Conservation (phyloP, 2,113 vertebrate species). For the Cnemophilus loriae region DNA sequence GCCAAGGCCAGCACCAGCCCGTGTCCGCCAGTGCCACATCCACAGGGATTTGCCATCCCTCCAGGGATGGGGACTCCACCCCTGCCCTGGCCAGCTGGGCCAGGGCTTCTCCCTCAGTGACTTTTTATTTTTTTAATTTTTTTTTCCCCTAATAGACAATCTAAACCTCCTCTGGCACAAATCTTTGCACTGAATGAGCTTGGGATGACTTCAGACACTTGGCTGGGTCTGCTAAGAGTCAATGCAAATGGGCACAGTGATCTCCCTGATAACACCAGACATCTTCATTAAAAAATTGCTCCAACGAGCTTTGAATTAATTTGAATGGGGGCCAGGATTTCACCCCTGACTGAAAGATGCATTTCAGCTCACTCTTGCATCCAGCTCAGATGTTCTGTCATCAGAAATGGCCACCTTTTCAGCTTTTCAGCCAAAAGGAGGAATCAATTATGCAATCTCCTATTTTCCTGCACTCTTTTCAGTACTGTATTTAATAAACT, state of each 20-base stretch:
- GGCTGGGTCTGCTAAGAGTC: neutral
- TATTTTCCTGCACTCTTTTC: neutral
- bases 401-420: neutral
- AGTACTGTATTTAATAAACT: neutral
- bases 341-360: neutral
- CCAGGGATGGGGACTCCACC: neutral
- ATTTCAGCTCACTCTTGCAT: neutral
- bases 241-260: neutral
- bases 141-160: neutral
- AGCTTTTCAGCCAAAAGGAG: neutral
- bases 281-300: neutral
- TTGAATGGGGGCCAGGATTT: neutral
- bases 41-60: neutral
- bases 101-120: too few relatives aligned
- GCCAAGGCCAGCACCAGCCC: neutral
- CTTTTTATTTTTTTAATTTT: too few relatives aligned
- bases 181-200: neutral
- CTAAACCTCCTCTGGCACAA: neutral
- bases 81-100: neutral
- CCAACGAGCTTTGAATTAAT: neutral
- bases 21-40: neutral
- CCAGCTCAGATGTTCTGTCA: neutral
- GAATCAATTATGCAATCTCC: neutral
- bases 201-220: neutral
- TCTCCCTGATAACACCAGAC: neutral